phyloP scores from a whole-genome alignment of 1,140 invertebrate genomes.

The Zaprionus inermis region DNA sequence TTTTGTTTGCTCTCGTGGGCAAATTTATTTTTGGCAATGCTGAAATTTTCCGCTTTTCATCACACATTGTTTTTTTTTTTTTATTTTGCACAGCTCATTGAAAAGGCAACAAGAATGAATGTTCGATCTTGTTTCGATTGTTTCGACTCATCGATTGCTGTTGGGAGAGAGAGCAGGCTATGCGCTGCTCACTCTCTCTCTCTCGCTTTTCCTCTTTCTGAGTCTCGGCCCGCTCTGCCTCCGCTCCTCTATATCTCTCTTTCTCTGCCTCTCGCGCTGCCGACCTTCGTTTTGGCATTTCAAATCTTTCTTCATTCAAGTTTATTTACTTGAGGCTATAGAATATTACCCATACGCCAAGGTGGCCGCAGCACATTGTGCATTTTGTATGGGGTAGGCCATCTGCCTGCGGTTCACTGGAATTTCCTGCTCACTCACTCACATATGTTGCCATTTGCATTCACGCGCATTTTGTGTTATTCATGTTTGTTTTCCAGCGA shows the following conservation, averaged over 20 bases:
- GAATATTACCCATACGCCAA: slow-evolving; percentile 65
- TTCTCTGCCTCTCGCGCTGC: not conserved
- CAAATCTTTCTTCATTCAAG: slow-evolving; percentile 50
- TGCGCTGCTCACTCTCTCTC: slow-evolving; percentile 2
- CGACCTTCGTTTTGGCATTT: slow-evolving; percentile 63
- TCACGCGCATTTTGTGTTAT: slow-evolving; percentile 48
- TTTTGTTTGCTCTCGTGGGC: slow-evolving; percentile 36
- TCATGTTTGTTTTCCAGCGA: slow-evolving; percentile 36
- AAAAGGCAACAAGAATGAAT: slow-evolving; percentile 31
- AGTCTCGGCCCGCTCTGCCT: too few relatives aligned
- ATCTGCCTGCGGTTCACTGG: slow-evolving; percentile 11
- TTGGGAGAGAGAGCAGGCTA: slow-evolving; percentile 32
- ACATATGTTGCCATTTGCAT: not conserved
- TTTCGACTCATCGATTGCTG: slow-evolving; percentile 59
- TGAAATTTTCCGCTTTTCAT: slow-evolving; percentile 39
- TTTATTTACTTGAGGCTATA: slow-evolving; percentile 72
- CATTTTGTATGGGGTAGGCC: slow-evolving; percentile 18
- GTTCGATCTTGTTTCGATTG: slow-evolving; percentile 38
- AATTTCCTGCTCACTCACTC: not conserved
- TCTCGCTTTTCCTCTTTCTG: not conserved
- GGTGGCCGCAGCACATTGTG: slow-evolving; percentile 35
- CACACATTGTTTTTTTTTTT: slow-evolving; percentile 29
- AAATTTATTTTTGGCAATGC: slow-evolving; percentile 34
- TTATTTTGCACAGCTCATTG: slow-evolving; percentile 70
- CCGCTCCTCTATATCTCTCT: not conserved